Conservation (phyloP, 1,140 invertebrate genomes). For the Leptopilina boulardi region DNA sequence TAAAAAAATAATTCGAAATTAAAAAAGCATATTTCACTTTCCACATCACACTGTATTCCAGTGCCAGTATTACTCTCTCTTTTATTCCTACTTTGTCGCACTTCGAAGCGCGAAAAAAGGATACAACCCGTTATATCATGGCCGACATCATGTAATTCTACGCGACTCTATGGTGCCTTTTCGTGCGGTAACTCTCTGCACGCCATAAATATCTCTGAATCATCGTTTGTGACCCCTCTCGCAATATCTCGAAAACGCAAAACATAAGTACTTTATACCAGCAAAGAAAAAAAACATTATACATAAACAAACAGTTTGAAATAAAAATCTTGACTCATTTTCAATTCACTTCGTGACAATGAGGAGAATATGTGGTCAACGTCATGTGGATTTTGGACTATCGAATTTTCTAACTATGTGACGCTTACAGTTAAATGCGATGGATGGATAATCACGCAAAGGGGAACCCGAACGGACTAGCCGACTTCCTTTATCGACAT, state of each 20-base stretch:
- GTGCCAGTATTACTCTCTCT: slow-evolving; percentile 6
- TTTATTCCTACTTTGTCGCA: neutral
- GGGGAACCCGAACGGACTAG: slow-evolving; percentile 52
- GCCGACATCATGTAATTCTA: slow-evolving; percentile 68
- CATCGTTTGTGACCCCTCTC: slow-evolving; percentile 56
- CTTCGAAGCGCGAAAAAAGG: slow-evolving; percentile 39
- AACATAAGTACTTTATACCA: neutral
- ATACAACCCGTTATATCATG: slow-evolving; percentile 60
- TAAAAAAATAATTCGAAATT: neutral
- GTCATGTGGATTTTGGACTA: neutral
- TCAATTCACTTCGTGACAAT: neutral
- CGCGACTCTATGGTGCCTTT: slow-evolving; percentile 55
- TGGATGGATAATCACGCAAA: slow-evolving; percentile 46
- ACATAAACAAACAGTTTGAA: neutral
- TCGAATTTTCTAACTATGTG: slow-evolving; percentile 7
- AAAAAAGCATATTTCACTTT: neutral
- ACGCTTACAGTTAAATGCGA: slow-evolving; percentile 19
- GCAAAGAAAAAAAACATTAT: neutral
- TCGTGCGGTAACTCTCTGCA: slow-evolving; percentile 58
- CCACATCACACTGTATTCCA: neutral
- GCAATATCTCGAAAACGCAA: neutral
- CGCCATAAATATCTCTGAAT: slow-evolving; percentile 72
- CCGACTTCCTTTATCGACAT: slow-evolving; percentile 75
- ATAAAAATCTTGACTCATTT: neutral
- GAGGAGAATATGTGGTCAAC: neutral